Percentiles rank a stretch among this genome's conserved stretches.
Evolutionary conservation across 2,888 invertebrate genomes (phyloP).

Genomic region (Nephrocerus scutellatus): DNA sequence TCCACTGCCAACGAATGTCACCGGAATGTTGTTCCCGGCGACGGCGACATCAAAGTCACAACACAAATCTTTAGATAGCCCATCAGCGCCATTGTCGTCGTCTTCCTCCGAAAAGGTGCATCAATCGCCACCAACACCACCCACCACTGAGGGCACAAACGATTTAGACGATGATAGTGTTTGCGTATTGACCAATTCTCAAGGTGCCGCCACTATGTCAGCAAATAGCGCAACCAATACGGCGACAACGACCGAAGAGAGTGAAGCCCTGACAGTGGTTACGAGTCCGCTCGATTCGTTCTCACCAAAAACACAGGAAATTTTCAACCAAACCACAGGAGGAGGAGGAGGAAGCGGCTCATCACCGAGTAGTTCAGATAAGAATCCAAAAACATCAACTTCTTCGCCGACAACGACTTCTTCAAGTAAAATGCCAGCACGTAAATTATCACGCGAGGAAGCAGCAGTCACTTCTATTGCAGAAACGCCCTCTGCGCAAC

Average conservation of each 20-base stretch:
- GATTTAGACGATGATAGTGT: slow-evolving; percentile 57
- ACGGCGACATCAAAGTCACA: slow-evolving; percentile 3
- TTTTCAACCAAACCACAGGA: slow-evolving; percentile 28
- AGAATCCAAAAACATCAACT: slow-evolving; percentile 40
- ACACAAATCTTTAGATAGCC: neutral
- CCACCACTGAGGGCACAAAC: slow-evolving; percentile 29
- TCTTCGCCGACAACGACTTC: slow-evolving; percentile 33
- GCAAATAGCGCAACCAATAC: too few relatives aligned
- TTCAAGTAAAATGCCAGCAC: slow-evolving; percentile 26
- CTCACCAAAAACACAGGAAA: slow-evolving; percentile 34
- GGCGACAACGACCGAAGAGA: slow-evolving; percentile 56
- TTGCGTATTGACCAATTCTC: slow-evolving; percentile 49
- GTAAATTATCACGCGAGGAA: slow-evolving; percentile 26
- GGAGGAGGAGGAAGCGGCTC: slow-evolving; percentile 31
- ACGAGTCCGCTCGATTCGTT: slow-evolving; percentile 50
- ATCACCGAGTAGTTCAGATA: slow-evolving; percentile 42
- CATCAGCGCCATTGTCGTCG: neutral
- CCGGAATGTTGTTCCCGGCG: slow-evolving; percentile 7
- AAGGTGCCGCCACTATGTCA: too few relatives aligned
- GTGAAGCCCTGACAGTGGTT: slow-evolving; percentile 52
- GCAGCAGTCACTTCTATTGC: slow-evolving; percentile 19
- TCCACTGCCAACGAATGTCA: slow-evolving; percentile 26
- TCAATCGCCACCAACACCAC: neutral
- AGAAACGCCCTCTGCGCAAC: slow-evolving; percentile 19
- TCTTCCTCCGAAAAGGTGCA: slow-evolving; percentile 6